Percentiles rank a stretch among this genome's conserved stretches.
Evolutionary conservation across 2,888 invertebrate genomes (phyloP).

Genomic region (Pocota personata): DNA sequence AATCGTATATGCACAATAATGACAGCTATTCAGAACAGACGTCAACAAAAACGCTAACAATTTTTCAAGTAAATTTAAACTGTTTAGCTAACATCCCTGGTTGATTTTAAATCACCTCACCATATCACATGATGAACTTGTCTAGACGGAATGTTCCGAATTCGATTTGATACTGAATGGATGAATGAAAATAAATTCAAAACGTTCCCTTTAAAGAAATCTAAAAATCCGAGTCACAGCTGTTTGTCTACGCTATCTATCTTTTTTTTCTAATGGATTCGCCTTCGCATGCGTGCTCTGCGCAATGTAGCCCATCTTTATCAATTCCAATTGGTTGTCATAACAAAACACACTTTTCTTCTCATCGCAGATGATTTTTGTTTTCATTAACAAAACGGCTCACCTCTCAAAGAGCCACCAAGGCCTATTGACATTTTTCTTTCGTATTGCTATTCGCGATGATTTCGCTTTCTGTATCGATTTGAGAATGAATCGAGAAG

Average conservation of each 20-base stretch:
- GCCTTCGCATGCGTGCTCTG: conserved; percentile 39
- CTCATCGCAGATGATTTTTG: conserved; percentile 40
- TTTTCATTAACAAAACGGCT: conserved; percentile 38
- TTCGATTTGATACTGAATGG: no score
- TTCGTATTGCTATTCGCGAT: not conserved
- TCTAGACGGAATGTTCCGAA: no score
- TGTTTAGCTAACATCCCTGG: not conserved
- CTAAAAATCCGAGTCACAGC: no score
- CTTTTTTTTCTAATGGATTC: conserved; percentile 20
- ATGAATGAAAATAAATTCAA: no score
- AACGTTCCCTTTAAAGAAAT: no score
- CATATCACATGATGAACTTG: not conserved
- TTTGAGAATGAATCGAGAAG: not conserved
- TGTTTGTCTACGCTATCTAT: not conserved
- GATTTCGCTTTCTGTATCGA: not conserved
- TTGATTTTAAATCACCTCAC: not conserved
- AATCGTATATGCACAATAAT: no score
- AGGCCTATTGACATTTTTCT: conserved; percentile 11
- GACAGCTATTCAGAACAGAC: no score
- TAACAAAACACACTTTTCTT: conserved; percentile 10
- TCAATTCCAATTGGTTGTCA: conserved; percentile 6
- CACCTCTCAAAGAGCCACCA: not conserved
- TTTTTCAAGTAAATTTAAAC: not conserved
- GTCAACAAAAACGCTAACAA: no score
- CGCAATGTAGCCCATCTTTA: not conserved